A percentile compares a stretch with the other conserved stretches of the same genome.
These are phyloP conservation scores for Athene cunicularia DNA, from an alignment of 2,113 vertebrate species.

Conservation along the genomic window DNA sequence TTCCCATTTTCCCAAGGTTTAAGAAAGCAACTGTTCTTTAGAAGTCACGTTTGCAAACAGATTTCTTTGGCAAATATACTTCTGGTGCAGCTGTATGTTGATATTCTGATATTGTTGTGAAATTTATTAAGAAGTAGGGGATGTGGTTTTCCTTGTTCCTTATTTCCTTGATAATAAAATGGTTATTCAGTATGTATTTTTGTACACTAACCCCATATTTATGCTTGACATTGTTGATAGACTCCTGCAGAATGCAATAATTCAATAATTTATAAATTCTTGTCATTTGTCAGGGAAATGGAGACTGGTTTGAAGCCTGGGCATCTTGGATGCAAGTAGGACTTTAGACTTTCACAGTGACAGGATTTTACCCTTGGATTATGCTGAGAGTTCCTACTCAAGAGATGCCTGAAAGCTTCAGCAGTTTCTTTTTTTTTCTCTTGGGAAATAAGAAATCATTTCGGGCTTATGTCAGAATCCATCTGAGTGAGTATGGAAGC, in stretches of 20 bases:
- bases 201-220: background rate
- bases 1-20: background rate
- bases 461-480: constrained; percentile 31
- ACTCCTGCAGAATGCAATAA: background rate
- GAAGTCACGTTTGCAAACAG: background rate
- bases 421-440: background rate
- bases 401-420: background rate
- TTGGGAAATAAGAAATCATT: background rate
- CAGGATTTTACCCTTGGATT: background rate
- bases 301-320: background rate
- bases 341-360: background rate
- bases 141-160: background rate
- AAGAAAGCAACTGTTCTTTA: background rate
- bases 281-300: background rate
- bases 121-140: background rate
- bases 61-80: background rate
- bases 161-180: background rate
- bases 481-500: background rate
- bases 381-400: background rate
- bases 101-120: background rate
- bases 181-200: background rate
- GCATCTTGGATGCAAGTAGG: background rate
- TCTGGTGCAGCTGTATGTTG: background rate
- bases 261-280: background rate
- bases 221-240: background rate